Conservation (phyloP, 2,113 vertebrate genomes). For the Xyliphius kryptos region DNA sequence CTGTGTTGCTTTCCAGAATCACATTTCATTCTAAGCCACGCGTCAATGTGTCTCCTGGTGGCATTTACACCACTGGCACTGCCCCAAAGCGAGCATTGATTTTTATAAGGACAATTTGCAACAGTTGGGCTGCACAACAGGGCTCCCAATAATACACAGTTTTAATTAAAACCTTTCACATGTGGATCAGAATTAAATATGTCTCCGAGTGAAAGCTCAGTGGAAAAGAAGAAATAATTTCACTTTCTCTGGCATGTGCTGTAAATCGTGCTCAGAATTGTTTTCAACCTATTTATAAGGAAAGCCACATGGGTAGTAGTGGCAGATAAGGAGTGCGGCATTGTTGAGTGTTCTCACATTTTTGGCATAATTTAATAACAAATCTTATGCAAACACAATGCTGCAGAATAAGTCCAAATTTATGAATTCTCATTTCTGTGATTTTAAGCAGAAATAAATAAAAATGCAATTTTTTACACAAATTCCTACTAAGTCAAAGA, state of each 20-base stretch:
- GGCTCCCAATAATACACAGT: slow-evolving; percentile 20
- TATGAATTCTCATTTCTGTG: background rate
- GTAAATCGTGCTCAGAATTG: slow-evolving; percentile 24
- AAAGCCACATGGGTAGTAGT: background rate
- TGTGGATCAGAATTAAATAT: slow-evolving; percentile 12
- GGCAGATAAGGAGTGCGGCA: slow-evolving; percentile 2
- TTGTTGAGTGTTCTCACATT: slow-evolving; percentile 14
- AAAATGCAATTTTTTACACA: too few relatives aligned
- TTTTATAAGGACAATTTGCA: slow-evolving; percentile 43
- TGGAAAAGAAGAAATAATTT: slow-evolving; percentile 17
- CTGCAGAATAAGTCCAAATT: background rate
- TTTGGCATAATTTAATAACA: background rate
- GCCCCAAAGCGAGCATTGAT: slow-evolving; percentile 37
- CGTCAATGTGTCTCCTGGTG: slow-evolving; percentile 35
- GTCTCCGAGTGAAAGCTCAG: slow-evolving; percentile 2
- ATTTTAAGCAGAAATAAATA: background rate
- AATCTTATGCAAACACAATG: slow-evolving; percentile 1
- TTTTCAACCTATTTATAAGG: slow-evolving; percentile 26
- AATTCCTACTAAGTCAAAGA: background rate
- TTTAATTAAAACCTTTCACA: slow-evolving; percentile 41
- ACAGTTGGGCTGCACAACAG: slow-evolving; percentile 39
- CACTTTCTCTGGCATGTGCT: background rate
- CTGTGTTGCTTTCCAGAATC: background rate
- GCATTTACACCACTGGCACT: slow-evolving; percentile 52
- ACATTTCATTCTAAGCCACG: slow-evolving; percentile 2